A percentile compares a stretch with the other conserved stretches of the same genome.
Evolutionary conservation across 2,888 invertebrate genomes (phyloP).

Genomic region (Lithophane leautieri): DNA sequence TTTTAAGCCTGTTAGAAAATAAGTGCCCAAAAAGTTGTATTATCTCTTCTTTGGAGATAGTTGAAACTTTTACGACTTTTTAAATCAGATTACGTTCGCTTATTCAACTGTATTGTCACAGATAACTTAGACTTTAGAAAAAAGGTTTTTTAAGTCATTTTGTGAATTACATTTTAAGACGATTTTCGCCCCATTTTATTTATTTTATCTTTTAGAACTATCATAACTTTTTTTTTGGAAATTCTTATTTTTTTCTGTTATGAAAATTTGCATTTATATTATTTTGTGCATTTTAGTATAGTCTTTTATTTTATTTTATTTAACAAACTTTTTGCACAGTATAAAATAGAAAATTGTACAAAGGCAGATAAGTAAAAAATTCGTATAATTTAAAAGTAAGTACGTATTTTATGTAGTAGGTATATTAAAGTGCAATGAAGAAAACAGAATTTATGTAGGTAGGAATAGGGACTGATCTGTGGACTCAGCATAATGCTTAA

Average conservation of each 20-base stretch:
- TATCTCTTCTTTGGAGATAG: constrained; percentile 55
- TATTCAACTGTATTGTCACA: constrained; percentile 38
- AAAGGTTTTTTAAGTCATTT: background rate
- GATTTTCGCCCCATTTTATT: background rate
- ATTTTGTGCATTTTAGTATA: background rate
- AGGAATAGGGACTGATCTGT: background rate
- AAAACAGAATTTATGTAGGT: background rate
- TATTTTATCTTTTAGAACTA: no score
- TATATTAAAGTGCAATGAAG: background rate
- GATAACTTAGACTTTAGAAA: constrained; percentile 24
- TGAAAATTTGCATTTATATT: no score
- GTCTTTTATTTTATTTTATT: background rate
- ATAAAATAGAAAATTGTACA: background rate
- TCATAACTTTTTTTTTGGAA: background rate
- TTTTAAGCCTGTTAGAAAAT: constrained; percentile 26
- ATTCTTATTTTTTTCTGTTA: background rate
- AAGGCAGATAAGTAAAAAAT: background rate
- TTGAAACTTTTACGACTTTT: constrained; percentile 55
- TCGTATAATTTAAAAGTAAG: background rate
- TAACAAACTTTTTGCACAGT: background rate
- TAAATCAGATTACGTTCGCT: constrained; percentile 53
- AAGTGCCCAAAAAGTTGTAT: constrained; percentile 40
- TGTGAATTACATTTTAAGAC: constrained; percentile 7
- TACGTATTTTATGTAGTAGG: background rate
- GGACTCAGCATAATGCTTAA: no score